These are phyloP conservation scores for Acleris holmiana DNA, from an alignment of 2,888 invertebrate species.

Conservation along the genomic window DNA sequence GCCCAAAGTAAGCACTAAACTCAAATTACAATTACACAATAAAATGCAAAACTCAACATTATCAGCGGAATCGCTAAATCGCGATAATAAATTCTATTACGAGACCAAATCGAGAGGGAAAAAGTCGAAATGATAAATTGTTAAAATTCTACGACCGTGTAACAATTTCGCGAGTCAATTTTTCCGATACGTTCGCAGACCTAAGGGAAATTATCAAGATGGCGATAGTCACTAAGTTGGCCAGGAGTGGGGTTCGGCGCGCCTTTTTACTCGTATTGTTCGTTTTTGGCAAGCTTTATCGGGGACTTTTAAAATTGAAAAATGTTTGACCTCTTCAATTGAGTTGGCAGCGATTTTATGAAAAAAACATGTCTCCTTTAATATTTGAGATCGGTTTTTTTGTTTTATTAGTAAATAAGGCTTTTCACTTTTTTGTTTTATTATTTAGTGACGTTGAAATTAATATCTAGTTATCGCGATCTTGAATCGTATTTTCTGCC, in stretches of 20 bases:
- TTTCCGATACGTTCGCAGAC: conserved; percentile 54
- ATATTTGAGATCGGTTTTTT: neutral
- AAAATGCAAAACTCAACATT: neutral
- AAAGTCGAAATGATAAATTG: conserved; percentile 58
- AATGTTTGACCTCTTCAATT: conserved; percentile 17
- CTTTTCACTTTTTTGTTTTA: too few species aligned
- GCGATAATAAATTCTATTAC: conserved; percentile 17
- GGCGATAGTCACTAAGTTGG: conserved; percentile 46
- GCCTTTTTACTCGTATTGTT: conserved; percentile 8
- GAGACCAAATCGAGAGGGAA: conserved; percentile 31
- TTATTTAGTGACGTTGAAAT: too few species aligned
- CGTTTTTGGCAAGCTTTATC: conserved; percentile 22
- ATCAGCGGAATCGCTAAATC: neutral
- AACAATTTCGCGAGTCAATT: conserved; percentile 66
- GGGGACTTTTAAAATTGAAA: conserved; percentile 10
- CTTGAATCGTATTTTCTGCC: too few species aligned
- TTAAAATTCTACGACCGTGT: conserved; percentile 58
- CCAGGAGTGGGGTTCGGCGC: conserved; percentile 34
- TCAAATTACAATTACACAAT: neutral
- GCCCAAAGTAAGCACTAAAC: neutral
- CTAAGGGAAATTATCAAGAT: conserved; percentile 68
- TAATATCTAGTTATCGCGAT: too few species aligned
- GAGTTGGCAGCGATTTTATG: neutral
- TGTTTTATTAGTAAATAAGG: too few species aligned
- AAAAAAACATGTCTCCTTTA: neutral